Evolutionary conservation across 2,113 vertebrate species (phyloP), one percentile per base, ranked within the genome.

Genomic region (Pyxicephalus adspersus): DNA sequence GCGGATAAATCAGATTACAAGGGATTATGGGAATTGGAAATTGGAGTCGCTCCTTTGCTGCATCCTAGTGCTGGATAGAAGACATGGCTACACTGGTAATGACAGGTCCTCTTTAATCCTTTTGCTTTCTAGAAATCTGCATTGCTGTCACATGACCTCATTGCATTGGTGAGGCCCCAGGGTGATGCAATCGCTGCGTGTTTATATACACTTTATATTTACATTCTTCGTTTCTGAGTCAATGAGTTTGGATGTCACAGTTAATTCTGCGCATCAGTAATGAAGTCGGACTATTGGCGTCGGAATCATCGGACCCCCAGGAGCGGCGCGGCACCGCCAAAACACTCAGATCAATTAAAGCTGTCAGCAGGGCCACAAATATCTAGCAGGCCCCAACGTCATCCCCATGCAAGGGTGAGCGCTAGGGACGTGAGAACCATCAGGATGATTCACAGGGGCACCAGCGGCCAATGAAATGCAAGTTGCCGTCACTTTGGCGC

Each of bases 361-460:
- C 64, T 64, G 45, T 68, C 50, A 20, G 15, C 29, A 23, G 26
- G 25, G 52, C 25, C 66, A 77, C 38, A 23, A 5, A 66, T 29
- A 17, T 64, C 75, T 45, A 7, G 61, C 29, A 50, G 7, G 52
- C 15, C 23, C 29, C 18, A 22, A 15, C 22, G 52, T 23, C 7
- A 5, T 5, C 22, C 52, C 18, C 52, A 58, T 57, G 22, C 4
- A 23, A 15, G 65, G 50, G 66, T 38, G 26, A 7, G 29, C 28
- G 29, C 18, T 50, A 51, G 68, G 25, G 52, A 26, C 16, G 17
- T 11, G 22, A 34, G 23, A 17, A 6, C 54, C 77, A 71, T 80
- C 63, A 61, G 15, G 28, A 31, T 58, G 77, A 79, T 79, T 70
- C 70, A 79, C 29, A 2, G 50, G 9, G 4, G 19, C 77, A 31